Evolutionary conservation across 2,797 vertebrate species (phyloP).

Genomic region (Botia almorhae): DNA sequence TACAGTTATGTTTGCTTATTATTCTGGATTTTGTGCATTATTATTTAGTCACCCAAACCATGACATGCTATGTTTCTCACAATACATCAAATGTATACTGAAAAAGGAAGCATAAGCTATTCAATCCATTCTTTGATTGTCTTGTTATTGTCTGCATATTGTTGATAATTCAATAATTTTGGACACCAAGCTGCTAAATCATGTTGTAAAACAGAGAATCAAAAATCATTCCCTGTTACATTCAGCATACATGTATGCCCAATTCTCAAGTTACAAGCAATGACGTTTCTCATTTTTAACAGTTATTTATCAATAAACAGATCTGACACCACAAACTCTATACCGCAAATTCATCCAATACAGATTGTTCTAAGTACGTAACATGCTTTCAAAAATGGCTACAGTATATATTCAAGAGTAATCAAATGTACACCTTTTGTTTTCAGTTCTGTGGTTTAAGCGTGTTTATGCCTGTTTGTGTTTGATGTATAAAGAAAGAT

Average conservation of each 20-base stretch:
- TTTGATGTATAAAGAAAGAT: conserved; percentile 51
- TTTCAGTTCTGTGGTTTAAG: conserved; percentile 51
- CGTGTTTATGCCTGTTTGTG: conserved; percentile 49
- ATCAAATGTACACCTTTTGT: conserved; percentile 49
- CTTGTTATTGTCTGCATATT: conserved; percentile 53
- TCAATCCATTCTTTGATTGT: conserved; percentile 46
- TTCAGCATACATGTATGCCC: conserved; percentile 20
- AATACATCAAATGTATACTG: conserved; percentile 34
- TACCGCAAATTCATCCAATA: conserved; percentile 39
- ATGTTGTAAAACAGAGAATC: conserved; percentile 47
- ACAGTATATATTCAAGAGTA: conserved; percentile 55
- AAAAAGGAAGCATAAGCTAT: conserved; percentile 49
- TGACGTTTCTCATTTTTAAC: conserved; percentile 31
- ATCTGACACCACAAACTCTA: conserved; percentile 53
- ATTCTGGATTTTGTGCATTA: conserved; percentile 50
- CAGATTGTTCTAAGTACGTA: conserved; percentile 44
- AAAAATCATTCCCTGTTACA: conserved; percentile 57
- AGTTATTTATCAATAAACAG: conserved; percentile 24
- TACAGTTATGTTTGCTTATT: conserved; percentile 19
- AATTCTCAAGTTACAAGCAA: conserved; percentile 46
- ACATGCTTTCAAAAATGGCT: conserved; percentile 53
- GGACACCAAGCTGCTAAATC: conserved; percentile 55
- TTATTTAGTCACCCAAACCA: conserved; percentile 47
- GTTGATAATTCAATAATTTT: conserved; percentile 52
- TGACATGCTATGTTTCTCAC: conserved; percentile 1